phyloP scores from a whole-genome alignment of 2,113 vertebrate genomes.

The Arenaria interpres region DNA sequence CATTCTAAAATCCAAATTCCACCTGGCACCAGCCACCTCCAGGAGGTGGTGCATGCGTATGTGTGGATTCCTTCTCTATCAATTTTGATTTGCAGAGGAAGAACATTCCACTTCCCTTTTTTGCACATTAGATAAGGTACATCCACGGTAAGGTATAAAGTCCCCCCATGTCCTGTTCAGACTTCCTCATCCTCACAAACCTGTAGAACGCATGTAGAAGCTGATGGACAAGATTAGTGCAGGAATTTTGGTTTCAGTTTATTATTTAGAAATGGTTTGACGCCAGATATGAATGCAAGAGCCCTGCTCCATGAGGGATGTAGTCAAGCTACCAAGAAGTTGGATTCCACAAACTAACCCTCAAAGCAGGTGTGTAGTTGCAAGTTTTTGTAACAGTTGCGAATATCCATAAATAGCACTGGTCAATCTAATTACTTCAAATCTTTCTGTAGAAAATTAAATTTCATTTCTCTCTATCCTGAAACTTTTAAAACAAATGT shows the following conservation, averaged over 20 bases:
- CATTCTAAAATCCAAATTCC: neutral
- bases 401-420: neutral
- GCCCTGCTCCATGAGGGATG: neutral
- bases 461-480: neutral
- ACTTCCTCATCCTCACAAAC: neutral
- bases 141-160: neutral
- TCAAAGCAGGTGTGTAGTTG: neutral
- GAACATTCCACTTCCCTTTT: neutral
- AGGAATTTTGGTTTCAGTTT: neutral
- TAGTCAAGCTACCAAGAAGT: neutral
- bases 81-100: neutral
- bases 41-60: neutral
- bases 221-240: neutral
- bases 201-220: neutral
- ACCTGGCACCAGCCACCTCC: neutral
- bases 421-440: neutral
- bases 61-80: neutral
- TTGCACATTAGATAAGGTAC: accelerated
- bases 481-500: neutral
- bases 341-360: neutral
- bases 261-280: neutral
- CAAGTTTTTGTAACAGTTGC: neutral
- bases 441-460: neutral
- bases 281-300: neutral
- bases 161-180: neutral